Conservation (phyloP, 2,888 invertebrate species). For the Nephrotoma appendiculata region DNA sequence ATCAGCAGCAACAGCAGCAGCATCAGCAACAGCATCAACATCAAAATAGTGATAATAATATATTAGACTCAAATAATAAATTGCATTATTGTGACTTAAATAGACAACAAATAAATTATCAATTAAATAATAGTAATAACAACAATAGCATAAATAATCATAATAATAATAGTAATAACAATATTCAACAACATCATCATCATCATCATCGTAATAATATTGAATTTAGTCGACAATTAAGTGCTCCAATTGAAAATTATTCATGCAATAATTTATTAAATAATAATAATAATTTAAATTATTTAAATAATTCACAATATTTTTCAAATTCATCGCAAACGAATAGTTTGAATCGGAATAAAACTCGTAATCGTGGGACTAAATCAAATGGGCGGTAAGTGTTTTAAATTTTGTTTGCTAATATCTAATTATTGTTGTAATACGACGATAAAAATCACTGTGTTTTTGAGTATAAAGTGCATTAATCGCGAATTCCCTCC, state of each 20-base stretch:
- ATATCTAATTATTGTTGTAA: not conserved
- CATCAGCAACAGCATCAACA: constrained; percentile 13
- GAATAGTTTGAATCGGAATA: constrained; percentile 14
- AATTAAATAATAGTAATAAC: constrained; percentile 25
- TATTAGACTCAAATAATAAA: constrained; percentile 13
- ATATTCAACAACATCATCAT: constrained; percentile 15
- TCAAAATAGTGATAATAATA: constrained; percentile 5
- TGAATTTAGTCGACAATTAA: constrained; percentile 32
- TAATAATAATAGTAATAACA: not conserved
- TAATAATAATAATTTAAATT: constrained; percentile 10
- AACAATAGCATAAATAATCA: not conserved
- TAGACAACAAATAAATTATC: constrained; percentile 14
- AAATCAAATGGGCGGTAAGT: constrained; percentile 19
- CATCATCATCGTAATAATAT: constrained; percentile 26
- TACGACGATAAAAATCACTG: not conserved
- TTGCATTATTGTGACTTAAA: constrained; percentile 13
- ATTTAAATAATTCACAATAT: constrained; percentile 6
- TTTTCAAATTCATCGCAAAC: constrained; percentile 17
- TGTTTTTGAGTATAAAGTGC: not conserved
- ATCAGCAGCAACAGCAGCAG: constrained; percentile 20
- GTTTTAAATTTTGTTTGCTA: not conserved
- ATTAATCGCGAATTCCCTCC: not conserved
- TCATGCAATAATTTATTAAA: constrained; percentile 10
- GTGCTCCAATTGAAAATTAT: constrained; percentile 27
- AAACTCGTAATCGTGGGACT: constrained; percentile 21